Evolutionary conservation across 2,113 vertebrate genomes (phyloP).

Genomic region (Lycaon pictus): DNA sequence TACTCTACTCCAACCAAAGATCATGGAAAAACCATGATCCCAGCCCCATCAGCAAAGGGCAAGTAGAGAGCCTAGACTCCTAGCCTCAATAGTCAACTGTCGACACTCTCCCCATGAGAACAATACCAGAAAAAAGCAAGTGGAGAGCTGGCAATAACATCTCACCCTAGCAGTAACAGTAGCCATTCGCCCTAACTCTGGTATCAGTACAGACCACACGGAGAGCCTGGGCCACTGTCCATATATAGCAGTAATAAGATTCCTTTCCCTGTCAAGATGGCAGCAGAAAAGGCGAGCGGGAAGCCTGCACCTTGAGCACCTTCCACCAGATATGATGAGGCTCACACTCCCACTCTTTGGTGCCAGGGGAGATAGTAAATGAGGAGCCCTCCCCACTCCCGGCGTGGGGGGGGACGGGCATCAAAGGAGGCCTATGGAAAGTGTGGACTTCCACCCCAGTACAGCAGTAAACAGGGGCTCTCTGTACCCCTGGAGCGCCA

Average conservation of each 20-base stretch:
- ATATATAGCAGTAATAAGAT: neutral
- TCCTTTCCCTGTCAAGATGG: neutral
- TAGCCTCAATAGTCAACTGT: neutral
- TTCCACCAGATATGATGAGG: neutral
- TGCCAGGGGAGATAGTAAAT: neutral
- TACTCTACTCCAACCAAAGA: neutral
- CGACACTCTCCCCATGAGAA: neutral
- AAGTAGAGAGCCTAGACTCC: neutral
- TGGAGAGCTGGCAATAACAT: too few relatives aligned
- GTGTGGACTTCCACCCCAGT: neutral
- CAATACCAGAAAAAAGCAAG: neutral
- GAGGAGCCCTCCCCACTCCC: neutral
- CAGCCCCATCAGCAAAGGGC: neutral
- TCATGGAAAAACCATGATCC: neutral
- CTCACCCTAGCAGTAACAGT: neutral
- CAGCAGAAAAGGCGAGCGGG: neutral
- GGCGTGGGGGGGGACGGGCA: neutral
- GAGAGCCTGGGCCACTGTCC: neutral
- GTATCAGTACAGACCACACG: neutral
- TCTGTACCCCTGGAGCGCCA: too few relatives aligned
- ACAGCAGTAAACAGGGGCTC: neutral
- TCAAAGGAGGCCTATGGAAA: neutral
- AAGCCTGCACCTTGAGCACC: neutral
- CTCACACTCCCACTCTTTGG: rapidly evolving
- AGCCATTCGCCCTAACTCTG: too few relatives aligned